phyloP scores from a whole-genome alignment of 2,888 invertebrate species.

The Nephrotoma flavescens region DNA sequence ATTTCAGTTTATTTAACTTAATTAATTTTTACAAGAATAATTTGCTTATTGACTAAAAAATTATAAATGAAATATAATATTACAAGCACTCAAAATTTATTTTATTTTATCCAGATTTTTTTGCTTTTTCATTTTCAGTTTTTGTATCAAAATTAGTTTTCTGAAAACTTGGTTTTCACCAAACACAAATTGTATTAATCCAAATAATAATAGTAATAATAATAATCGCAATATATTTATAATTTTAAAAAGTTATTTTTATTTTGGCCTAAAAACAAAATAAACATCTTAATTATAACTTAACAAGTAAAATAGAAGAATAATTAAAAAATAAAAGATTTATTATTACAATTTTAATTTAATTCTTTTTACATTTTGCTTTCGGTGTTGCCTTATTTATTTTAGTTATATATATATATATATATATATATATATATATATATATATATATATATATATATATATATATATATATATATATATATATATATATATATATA shows the following conservation, averaged over 20 bases:
- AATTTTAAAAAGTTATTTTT: not conserved
- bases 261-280: not conserved
- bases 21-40: not conserved
- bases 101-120: not conserved
- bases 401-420: not conserved
- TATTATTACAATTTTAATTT: not conserved
- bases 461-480: not conserved
- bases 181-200: not conserved
- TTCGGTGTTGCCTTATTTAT: not conserved
- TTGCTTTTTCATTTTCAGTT: not conserved
- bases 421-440: constrained; percentile 9
- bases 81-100: not conserved
- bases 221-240: not conserved
- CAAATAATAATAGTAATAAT: not conserved
- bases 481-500: not conserved
- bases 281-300: not conserved
- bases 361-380: not conserved
- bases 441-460: not conserved
- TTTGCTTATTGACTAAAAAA: not conserved
- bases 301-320: not conserved
- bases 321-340: not conserved
- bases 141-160: not conserved
- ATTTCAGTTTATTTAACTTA: not conserved
- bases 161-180: not conserved
- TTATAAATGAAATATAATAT: not conserved